Percentiles rank a stretch among this genome's conserved stretches.
These are phyloP conservation scores for Pseudomugil gertrudae DNA, from an alignment of 2,797 vertebrate genomes.

Conservation along the genomic window DNA sequence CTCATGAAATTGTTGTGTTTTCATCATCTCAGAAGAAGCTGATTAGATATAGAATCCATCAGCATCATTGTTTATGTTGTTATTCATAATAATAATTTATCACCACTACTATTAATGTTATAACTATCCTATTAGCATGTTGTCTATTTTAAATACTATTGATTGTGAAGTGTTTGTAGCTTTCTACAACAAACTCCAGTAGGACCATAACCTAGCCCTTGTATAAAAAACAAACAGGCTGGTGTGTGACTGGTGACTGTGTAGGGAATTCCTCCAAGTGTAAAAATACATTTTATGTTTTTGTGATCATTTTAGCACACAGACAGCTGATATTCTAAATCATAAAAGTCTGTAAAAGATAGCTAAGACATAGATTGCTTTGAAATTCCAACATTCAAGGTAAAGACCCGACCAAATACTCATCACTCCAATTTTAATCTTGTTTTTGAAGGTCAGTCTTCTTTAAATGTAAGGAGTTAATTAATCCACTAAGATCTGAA, in stretches of 20 bases:
- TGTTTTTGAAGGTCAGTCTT: conserved; percentile 3
- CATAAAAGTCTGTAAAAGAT: background rate
- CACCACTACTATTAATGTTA: too few species aligned
- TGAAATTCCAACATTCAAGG: background rate
- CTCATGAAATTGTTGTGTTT: background rate
- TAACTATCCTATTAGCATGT: too few species aligned
- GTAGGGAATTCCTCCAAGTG: background rate
- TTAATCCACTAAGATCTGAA: background rate
- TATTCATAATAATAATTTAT: too few species aligned
- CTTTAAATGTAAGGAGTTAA: conserved; percentile 6
- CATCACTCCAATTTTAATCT: background rate
- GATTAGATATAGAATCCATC: too few species aligned
- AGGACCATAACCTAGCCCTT: background rate
- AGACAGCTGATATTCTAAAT: background rate
- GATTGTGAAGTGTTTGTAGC: background rate
- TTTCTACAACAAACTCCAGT: background rate
- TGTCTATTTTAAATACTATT: too few species aligned
- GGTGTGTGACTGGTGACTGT: background rate
- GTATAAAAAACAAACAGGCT: background rate
- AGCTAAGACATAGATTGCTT: background rate
- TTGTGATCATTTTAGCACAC: background rate
- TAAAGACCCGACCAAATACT: background rate
- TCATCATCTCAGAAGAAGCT: background rate
- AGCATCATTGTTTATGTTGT: too few species aligned
- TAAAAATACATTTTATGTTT: background rate